Evolutionary conservation across 2,113 vertebrate species (phyloP).

Genomic region (Spilogale gracilis): DNA sequence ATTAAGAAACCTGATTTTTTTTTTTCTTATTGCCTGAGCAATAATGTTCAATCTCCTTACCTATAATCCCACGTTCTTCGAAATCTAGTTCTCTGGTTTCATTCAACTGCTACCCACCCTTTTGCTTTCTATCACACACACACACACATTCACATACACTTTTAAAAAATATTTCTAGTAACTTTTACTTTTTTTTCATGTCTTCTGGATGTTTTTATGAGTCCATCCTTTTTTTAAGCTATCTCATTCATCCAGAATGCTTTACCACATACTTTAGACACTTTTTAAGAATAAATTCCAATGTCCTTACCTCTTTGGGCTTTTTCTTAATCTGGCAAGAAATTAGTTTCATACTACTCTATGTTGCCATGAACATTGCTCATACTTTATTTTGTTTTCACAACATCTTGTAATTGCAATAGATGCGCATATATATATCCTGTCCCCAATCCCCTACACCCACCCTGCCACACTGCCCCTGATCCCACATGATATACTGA

Average conservation of each 20-base stretch:
- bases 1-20: neutral
- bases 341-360: neutral
- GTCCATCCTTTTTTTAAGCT: neutral
- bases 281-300: neutral
- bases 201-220: neutral
- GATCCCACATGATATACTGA: neutral
- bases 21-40: neutral
- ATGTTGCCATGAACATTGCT: neutral
- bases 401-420: neutral
- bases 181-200: neutral
- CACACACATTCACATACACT: neutral
- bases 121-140: neutral
- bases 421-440: neutral
- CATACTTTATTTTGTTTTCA: neutral
- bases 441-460: no score
- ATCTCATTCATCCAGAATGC: neutral
- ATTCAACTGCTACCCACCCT: neutral
- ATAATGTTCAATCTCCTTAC: neutral
- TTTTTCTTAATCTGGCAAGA: neutral
- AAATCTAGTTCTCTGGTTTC: neutral
- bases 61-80: neutral
- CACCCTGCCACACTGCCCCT: no score
- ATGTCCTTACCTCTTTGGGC: neutral
- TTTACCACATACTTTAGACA: neutral
- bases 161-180: neutral